Base-by-base conservation (phyloP, 1,140 invertebrate genomes). In the Drosophila ironensis region DNA sequence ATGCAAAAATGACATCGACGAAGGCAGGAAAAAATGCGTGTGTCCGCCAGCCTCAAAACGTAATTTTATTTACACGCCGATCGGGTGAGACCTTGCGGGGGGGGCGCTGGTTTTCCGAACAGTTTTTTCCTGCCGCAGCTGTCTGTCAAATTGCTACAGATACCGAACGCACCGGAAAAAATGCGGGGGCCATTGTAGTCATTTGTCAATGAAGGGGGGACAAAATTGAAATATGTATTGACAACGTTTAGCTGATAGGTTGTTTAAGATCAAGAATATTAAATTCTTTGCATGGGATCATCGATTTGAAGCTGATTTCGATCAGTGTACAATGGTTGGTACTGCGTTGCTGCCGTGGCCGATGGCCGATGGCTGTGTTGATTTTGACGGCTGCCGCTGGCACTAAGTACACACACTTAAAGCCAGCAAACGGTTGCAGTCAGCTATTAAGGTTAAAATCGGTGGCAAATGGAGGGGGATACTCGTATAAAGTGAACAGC, bases 311-410 rank as follows among this genome's bases (percentile, higher is more conserved):
- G n/a, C n/a, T n/a, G n/a, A n/a, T 37, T 37, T 37, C 8, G 14
- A 5, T 17, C 2, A 16, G 22, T 40, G 53, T 12, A 33, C 33
- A 45, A n/a, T 20, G 28, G 25, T 35, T 30, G 27, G 12, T n/a
- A 37, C 40, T 33, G 4, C 40, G 30, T 20, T 16, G 51, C 12
- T 30, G 11, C 9, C 28, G 45, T 11, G 20, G 17, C 7, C 28
- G 50, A 28, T 41, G 67, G 57, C 47, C 37, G 66, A 53, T 57
- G 67, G 45, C 61, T 68, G 72, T 57, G 80, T 72, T 66, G 80
- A 72, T 86, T 84, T 86, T 86, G 80, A 78, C 80, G 80, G 80
- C 73, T 86, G 73, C 78, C 74, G 70, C 67, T 86, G 78, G 80
- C 80, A 78, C 78, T 84, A 86, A 86, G 54, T 59, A 73, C 74